A percentile compares a stretch with the other conserved stretches of the same genome.
Conservation (phyloP, 2,888 invertebrate species). For the Muschampia plurimacula region DNA sequence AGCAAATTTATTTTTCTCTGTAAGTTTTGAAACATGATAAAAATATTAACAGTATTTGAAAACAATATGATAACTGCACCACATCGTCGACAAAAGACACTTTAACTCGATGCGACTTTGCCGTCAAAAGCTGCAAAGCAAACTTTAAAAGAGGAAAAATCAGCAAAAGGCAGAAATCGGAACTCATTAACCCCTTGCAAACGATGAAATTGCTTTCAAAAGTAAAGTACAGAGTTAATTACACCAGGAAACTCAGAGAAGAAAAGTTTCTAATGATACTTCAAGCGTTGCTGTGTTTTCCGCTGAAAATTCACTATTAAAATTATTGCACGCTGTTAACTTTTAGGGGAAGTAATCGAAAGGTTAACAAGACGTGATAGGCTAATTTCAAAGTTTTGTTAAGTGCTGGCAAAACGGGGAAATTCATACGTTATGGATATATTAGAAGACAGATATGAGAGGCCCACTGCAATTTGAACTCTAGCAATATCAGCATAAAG, state of each 20-base stretch:
- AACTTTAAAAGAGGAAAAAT: conserved; percentile 6
- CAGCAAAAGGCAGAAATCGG: conserved; percentile 15
- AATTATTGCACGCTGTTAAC: conserved; percentile 36
- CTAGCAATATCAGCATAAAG: background rate
- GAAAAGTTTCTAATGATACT: conserved; percentile 35
- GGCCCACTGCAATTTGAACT: background rate
- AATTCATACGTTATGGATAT: conserved; percentile 49
- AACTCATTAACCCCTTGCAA: conserved; percentile 34
- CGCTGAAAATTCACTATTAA: conserved; percentile 26
- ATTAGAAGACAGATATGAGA: conserved; percentile 7
- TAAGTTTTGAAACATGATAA: too few species aligned
- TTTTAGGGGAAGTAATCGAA: conserved; percentile 49
- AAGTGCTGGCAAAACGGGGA: conserved; percentile 43
- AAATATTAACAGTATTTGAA: background rate
- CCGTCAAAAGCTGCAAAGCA: conserved; percentile 21
- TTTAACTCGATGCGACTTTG: background rate
- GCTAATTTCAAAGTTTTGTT: conserved; percentile 48
- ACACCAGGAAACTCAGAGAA: conserved; percentile 29
- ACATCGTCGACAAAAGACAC: background rate
- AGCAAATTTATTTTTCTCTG: too few species aligned
- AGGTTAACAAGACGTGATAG: conserved; percentile 49
- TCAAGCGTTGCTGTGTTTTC: conserved; percentile 25
- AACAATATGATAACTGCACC: background rate
- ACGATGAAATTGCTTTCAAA: conserved; percentile 36
- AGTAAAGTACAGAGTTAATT: conserved; percentile 34